Evolutionary conservation across 2,797 vertebrate genomes (phyloP), one percentile per base, ranked within the genome.

Genomic region (Pangasius krempfi): DNA sequence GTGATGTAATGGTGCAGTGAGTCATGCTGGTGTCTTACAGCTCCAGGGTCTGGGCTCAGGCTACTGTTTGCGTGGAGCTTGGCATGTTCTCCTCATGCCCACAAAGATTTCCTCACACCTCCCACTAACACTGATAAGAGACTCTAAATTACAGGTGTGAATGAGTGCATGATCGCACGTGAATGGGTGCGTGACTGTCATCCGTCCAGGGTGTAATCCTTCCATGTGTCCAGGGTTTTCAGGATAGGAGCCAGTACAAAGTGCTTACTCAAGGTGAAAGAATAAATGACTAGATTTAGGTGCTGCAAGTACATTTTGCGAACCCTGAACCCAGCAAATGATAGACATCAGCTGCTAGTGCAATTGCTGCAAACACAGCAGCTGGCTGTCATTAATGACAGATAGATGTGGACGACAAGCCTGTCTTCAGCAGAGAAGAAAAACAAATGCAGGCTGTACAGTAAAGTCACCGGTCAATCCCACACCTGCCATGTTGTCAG

Each of bases 331-430:
- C 27, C 3, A 18, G 37, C 40, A 30, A 47, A 66, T 83, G 27
- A 83, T 13, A 27, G 40, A 50, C 40, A 50, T 47, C 81, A 83
- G 40, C 60, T 66, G 40, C 27, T 30, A 66, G 2, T 0, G 18
- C 60, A 66, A 84, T 5, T 66, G 60, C 60, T 83, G 40, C 81
- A 83, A 64, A 30, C 80, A 14, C 44, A 66, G 66, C 81, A 84
- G 81, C 27, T 66, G 81, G 16, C 66, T 30, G 62, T 30, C 37
- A 66, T 84, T 66, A 50, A 30, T 66, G 16, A 50, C 44, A 66
- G 27, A 84, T 27, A 30, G 81, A 16, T 60, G 79, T 25, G 20
- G 9, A 37, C 0, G 5, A 81, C 54, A 60, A 81, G 79, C 33
- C 9, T 10, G 54, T 54, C 75, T 78, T 50, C 16, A 40, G 37